Base-by-base conservation (phyloP, 2,797 vertebrate genomes). In the Semaprochilodus insignis region DNA sequence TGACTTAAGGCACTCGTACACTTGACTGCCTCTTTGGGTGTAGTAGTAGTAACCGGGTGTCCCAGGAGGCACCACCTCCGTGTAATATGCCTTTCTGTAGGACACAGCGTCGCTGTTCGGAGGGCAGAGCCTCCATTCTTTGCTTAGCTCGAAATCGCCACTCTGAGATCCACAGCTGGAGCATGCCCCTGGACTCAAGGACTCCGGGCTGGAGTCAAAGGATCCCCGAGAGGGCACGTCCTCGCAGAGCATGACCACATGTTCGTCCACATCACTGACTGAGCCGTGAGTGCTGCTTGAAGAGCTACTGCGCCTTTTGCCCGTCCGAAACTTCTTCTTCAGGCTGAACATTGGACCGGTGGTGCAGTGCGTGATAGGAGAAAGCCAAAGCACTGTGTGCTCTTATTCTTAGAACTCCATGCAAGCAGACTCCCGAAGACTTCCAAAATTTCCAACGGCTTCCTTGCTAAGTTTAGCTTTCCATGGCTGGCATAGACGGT, bases 161-260 rank as follows among this genome's bases (percentile, higher is more conserved):
- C 67, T 83, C 14, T 88, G 92, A 81, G 89, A 92, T 62, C 88
- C 90, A 14, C 31, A 86, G 54, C 88, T 87, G 3, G 89, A 90
- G 13, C 59, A 55, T 8, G 74, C 77, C 54, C 86, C 82, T 0
- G 75, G 78, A 31, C 89, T 88, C 34, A 52, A 83, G 0, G 90
- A 91, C 63, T 88, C 87, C 19, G 73, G 84, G 34, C 86, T 85
- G 0, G 89, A 92, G 66, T 90, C 86, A 2, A 78, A 85, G 0
- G 88, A 91, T 74, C 21, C 74, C 69, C 88, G 90, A 0, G 31
- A 74, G 0, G 91, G 90, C 4, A 94, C 0, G 5, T 94, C 93
- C 55, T 95, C 92, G 0, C 93, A 93, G 2, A 91, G 40, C 95
- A 96, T 94, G 86, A 95, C 86, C 69, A 96, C 93, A 14, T 91